Base-by-base conservation (phyloP, 2,888 invertebrate species). In the Blomia tropicalis region DNA sequence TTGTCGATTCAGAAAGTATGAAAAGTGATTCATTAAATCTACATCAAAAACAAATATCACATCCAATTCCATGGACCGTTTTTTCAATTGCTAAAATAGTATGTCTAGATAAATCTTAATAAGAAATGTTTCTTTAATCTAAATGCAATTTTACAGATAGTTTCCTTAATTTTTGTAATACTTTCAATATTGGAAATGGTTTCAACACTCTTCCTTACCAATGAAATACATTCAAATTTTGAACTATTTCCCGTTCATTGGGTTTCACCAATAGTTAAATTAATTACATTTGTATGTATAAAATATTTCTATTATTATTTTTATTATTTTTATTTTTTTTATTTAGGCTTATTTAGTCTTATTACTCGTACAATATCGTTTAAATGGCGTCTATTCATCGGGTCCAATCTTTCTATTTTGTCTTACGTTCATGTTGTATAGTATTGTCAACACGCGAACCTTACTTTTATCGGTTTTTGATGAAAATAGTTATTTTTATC, bases 41-140 rank as follows among this genome's bases (percentile, higher is more conserved):
- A 41, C 7, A 27, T 7, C 7, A 47, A 19, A 25, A 22, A 25
- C 22, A 47, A 25, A 47, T 22, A 11, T 7, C 22, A 14, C 7
- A 47, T 47, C 58, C 54, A 41, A 53, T 65, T 11, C 62, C 62
- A 2, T 62, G 56, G 54, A 62, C 62, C 30, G 43, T 62, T n/a
- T 31, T 43, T 32, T 30, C 43, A 2, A 41, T 62, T 1, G 19
- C 44, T 30, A 62, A 62, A 27, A 32, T 62, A n/a, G 62, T 62
- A 23, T 53, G 53, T 23, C 5, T 7, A 58, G 14, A 3, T 7
- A 30, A 3, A 44, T 36, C 7, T 19, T 58, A 43, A 14, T 5
- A 22, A 7, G 2, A 11, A 58, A 3, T 41, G n/a, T 41, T 41
- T 41, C n/a, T 41, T 41, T 41, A 41, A 41, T n/a, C 14, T 17